phyloP scores from a whole-genome alignment of 2,888 invertebrate genomes.

The Napeogenes sylphis region DNA sequence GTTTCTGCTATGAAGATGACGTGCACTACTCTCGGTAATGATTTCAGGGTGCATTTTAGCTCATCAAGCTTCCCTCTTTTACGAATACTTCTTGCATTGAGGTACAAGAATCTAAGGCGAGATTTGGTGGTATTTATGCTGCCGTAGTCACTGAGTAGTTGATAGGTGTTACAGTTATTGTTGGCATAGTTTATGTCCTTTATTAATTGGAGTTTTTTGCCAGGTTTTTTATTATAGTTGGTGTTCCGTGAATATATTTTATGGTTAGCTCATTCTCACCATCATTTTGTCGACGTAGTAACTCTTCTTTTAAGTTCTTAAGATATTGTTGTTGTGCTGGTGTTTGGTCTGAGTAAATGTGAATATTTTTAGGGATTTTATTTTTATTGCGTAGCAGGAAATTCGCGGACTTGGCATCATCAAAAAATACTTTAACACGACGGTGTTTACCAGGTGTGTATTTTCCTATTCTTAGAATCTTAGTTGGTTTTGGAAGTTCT shows the following conservation, averaged over 20 bases:
- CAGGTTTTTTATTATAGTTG: constrained; percentile 4
- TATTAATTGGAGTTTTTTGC: constrained; percentile 10
- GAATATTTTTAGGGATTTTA: not conserved
- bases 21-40: constrained; percentile 6
- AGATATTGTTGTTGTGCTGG: constrained; percentile 4
- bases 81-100: constrained; percentile 11
- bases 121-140: not conserved
- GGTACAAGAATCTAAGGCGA: constrained; percentile 8
- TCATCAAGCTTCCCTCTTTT: constrained; percentile 11
- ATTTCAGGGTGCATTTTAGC: constrained; percentile 3
- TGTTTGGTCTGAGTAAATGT: constrained; percentile 12
- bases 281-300: not conserved
- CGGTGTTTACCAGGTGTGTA: no score
- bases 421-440: not conserved
- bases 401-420: no score
- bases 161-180: not conserved
- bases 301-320: constrained; percentile 8
- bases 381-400: no score
- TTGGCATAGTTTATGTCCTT: not conserved
- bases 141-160: not conserved
- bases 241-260: constrained; percentile 10
- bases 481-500: no score
- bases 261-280: constrained; percentile 5
- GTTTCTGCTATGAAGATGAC: constrained; percentile 11
- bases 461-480: no score